These are phyloP conservation scores for Asarcornis scutulata DNA, from an alignment of 2,113 vertebrate species.

Conservation along the genomic window DNA sequence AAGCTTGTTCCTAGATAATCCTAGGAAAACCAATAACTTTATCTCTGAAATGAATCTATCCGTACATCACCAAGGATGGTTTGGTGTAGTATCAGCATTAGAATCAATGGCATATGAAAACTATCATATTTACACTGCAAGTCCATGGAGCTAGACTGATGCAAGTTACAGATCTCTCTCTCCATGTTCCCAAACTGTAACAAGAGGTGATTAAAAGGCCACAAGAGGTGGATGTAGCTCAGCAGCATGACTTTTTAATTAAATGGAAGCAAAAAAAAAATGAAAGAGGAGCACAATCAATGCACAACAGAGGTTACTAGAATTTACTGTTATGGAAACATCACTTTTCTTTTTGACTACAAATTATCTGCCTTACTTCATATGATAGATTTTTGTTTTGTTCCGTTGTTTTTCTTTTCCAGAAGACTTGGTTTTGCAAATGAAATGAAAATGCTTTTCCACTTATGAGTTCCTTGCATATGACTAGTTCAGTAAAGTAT, in stretches of 20 bases:
- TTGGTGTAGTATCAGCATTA: neutral
- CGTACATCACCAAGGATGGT: neutral
- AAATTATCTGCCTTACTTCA: neutral
- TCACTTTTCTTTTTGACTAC: slow-evolving; percentile 10
- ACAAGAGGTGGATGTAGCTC: neutral
- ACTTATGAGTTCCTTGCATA: neutral
- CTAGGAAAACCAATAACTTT: neutral
- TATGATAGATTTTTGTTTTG: neutral
- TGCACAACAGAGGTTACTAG: neutral
- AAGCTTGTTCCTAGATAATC: neutral
- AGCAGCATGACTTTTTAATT: slow-evolving; percentile 6
- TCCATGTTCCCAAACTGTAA: neutral
- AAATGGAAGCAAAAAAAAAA: slow-evolving; percentile 33
- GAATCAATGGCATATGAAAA: neutral
- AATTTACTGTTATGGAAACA: slow-evolving; percentile 34
- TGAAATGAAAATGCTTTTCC: slow-evolving; percentile 24
- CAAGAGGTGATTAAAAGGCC: neutral
- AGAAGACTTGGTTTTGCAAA: neutral
- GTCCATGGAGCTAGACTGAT: neutral
- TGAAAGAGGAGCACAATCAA: neutral
- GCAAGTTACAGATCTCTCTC: neutral
- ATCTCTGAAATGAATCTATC: neutral
- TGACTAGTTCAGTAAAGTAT: slow-evolving; percentile 18
- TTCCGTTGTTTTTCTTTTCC: neutral
- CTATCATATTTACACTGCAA: neutral